Base-by-base conservation (phyloP, 2,113 vertebrate genomes). In the Pachyramphus minor region DNA sequence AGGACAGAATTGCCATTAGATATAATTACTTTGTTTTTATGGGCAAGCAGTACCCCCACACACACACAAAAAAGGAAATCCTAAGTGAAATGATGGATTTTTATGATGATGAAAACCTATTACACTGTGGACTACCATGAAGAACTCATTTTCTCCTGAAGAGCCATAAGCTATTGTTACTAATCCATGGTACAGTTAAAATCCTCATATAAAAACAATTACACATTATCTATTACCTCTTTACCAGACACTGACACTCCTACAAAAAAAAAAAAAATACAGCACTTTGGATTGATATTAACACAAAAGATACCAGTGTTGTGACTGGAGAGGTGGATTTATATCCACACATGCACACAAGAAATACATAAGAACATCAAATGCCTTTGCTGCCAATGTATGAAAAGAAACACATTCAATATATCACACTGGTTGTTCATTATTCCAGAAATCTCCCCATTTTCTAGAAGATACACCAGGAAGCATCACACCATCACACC, bases 61-160 rank as follows among this genome's bases (percentile, higher is more conserved):
- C 76, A 91, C 72, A 86, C 77, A 83, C 66, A 83, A 22, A 76
- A 75, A 90, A 84, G 53, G 74, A 95, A 94, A 77, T 50, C 66
- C 55, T 74, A 90, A 95, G 75, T 50, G 68, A 89, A 92, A 84
- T 92, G 82, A 95, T 71, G 64, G 76, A 90, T 92, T 94, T 95
- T 86, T 93, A 95, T 80, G 67, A 84, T 75, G 39, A 84, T 90
- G 85, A 92, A 92, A 93, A 86, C 67, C 75, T 94, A 96, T 79
- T 95, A 93, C 72, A 88, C 72, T 62, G 42, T 45, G 78, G 69
- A 81, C 83, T 93, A 83, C 76, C 59, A 94, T 9, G 28, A 93
- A 91, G 74, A 94, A 83, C 72, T 88, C 63, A 83, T 88, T 94
- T 87, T 90, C 72, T 95, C 77, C 52, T 31, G 71, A 79, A 76